Evolutionary conservation across 2,113 vertebrate genomes (phyloP), one percentile per base, ranked within the genome.

Genomic region (Rhinogobius similis): DNA sequence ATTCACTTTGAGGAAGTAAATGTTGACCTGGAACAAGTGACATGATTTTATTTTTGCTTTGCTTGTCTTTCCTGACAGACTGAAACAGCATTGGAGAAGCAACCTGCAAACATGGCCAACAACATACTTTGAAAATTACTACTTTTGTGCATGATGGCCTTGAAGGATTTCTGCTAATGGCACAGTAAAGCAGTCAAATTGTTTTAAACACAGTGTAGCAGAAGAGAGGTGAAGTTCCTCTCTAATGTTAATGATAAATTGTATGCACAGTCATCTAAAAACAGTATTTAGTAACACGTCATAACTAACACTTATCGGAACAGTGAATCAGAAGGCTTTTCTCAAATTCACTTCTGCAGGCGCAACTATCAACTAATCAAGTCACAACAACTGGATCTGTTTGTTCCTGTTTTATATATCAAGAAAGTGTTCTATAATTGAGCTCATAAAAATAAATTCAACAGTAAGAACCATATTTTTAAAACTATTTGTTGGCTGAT

Each of bases 401-500:
- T 59, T 39, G 24, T 21, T 61, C 44, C 61, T 73, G 46, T 58
- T 74, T 41, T 73, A n/a, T 48, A 52, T 64, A 58, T 43, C 39
- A 41, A 68, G 38, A 48, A 70, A 64, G 68, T 64, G 10, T 65
- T 73, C 23, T 75, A 1, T 79, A 83, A 82, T 82, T 74, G 27
- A 68, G n/a, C 6, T 11, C 48, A 76, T 83, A 32, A 70, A 55
- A 65, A 13, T 21, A n/a, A 50, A 50, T n/a, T 20, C 46, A 50
- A n/a, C 46, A 50, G 18, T n/a, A n/a, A 48, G 46, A 3, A 20
- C 1, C 2, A 46, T 24, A 52, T 52, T 52, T 23, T 23, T 1
- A 23, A 23, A 52, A 52, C 8, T 23, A 11, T 23, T 52, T 52
- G 46, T 50, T 50, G 46, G n/a, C 18, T n/a, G n/a, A 21, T 23